phyloP scores from a whole-genome alignment of 2,888 invertebrate genomes.

The Rhagophthalmus giganteus region DNA sequence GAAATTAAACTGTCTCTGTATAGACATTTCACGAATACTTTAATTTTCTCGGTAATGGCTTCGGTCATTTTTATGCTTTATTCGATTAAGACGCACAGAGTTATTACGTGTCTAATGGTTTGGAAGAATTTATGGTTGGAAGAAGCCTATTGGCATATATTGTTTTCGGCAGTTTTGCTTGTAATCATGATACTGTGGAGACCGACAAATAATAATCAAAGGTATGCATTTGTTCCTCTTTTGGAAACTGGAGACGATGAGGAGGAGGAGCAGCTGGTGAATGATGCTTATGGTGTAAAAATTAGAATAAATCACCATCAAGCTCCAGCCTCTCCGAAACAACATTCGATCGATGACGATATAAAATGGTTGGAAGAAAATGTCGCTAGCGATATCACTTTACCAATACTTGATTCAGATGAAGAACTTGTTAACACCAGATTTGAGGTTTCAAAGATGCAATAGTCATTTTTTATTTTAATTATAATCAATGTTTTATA shows the following conservation, averaged over 20 bases:
- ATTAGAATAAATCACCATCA: slow-evolving; percentile 62
- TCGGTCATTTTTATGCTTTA: slow-evolving; percentile 93
- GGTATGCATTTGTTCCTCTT: slow-evolving; percentile 91
- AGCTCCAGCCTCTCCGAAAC: slow-evolving; percentile 52
- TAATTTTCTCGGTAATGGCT: slow-evolving; percentile 87
- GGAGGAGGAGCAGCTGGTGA: slow-evolving; percentile 83
- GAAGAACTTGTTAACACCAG: slow-evolving; percentile 84
- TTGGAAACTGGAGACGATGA: slow-evolving; percentile 80
- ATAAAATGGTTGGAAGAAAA: slow-evolving; percentile 94
- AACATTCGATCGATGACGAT: slow-evolving; percentile 70
- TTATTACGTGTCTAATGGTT: slow-evolving; percentile 73
- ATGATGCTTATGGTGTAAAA: slow-evolving; percentile 84
- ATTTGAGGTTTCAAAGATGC: slow-evolving; percentile 89
- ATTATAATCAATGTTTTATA: too few species aligned
- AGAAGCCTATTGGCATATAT: slow-evolving; percentile 93
- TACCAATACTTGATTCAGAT: slow-evolving; percentile 73
- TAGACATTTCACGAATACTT: slow-evolving; percentile 90
- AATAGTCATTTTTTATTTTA: slow-evolving; percentile 59
- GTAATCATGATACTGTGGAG: slow-evolving; percentile 96
- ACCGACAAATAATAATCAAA: slow-evolving; percentile 93
- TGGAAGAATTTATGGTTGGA: slow-evolving; percentile 95
- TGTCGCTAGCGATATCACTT: slow-evolving; percentile 74
- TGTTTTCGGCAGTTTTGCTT: slow-evolving; percentile 83
- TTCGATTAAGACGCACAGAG: slow-evolving; percentile 69
- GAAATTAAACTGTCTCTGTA: slow-evolving; percentile 87